A percentile compares a stretch with the other conserved stretches of the same genome.
phyloP scores from a whole-genome alignment of 64 coral and sea anemone species.

The Cladopsammia gracilis region DNA sequence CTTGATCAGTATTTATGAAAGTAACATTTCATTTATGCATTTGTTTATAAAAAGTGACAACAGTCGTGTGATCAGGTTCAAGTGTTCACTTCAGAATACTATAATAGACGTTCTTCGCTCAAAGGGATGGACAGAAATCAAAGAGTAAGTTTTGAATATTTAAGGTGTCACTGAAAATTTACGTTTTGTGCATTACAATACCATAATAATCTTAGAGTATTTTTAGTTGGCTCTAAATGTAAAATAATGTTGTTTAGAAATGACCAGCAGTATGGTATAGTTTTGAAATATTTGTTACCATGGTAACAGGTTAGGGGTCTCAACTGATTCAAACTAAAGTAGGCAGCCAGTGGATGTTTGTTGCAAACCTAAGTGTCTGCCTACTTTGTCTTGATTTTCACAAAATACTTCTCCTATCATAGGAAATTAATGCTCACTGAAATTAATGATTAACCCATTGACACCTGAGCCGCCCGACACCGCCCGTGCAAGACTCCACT shows the following conservation, averaged over 20 bases:
- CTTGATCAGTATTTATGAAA: too few relatives aligned
- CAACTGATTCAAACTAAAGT: too few relatives aligned
- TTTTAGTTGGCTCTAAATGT: neutral
- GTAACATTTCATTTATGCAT: neutral
- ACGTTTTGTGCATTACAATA: neutral
- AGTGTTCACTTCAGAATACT: conserved; percentile 93
- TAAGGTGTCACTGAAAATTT: neutral
- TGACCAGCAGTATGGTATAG: neutral
- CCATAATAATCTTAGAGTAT: neutral
- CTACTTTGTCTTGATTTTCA: too few relatives aligned
- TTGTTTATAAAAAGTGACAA: conserved; percentile 83
- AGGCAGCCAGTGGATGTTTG: too few relatives aligned
- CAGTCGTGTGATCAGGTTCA: conserved; percentile 91
- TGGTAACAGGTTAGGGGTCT: neutral
- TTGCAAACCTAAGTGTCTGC: too few relatives aligned
- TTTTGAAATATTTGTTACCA: neutral
- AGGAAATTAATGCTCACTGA: too few relatives aligned
- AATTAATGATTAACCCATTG: too few relatives aligned
- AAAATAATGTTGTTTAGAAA: neutral
- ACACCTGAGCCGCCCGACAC: too few relatives aligned
- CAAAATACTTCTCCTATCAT: too few relatives aligned
- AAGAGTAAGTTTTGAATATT: conserved; percentile 75
- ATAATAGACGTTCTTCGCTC: conserved; percentile 93
- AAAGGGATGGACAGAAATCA: conserved; percentile 94
- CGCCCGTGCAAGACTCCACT: too few relatives aligned